Percentiles rank a stretch among this genome's conserved stretches.
Evolutionary conservation across 2,797 vertebrate species (phyloP).

Genomic region (Girardinus metallicus): DNA sequence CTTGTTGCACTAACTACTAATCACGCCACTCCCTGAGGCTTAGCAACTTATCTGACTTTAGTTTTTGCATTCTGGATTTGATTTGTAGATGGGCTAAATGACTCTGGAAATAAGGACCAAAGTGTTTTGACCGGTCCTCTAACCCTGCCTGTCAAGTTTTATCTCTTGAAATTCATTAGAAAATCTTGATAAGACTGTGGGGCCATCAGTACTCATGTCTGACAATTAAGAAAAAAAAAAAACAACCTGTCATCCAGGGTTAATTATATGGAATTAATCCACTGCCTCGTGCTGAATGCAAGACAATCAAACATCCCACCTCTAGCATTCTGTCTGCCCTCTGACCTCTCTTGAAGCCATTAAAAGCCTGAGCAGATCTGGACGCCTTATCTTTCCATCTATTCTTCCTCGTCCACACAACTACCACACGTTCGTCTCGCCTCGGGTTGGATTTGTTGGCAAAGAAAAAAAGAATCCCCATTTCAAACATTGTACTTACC

Average conservation of each 20-base stretch:
- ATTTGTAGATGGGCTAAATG: not conserved
- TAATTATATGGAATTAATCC: not conserved
- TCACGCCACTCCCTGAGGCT: too few species aligned
- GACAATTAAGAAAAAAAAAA: not conserved
- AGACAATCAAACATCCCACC: constrained; percentile 42
- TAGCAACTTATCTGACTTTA: not conserved
- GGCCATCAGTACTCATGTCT: not conserved
- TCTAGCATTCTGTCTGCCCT: constrained; percentile 48
- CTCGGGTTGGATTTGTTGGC: constrained; percentile 1
- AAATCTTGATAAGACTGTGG: not conserved
- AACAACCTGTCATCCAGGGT: not conserved
- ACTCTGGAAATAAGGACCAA: not conserved
- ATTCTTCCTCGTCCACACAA: constrained; percentile 19
- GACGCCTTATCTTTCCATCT: constrained; percentile 46
- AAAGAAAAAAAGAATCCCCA: not conserved
- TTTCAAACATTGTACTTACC: not conserved
- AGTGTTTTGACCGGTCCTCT: not conserved
- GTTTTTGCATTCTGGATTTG: not conserved
- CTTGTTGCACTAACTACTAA: too few species aligned
- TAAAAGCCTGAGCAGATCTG: constrained; percentile 59
- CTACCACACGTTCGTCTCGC: constrained; percentile 11
- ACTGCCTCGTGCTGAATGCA: not conserved
- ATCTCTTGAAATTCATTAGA: not conserved
- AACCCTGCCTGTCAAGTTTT: not conserved
- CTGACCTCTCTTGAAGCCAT: constrained; percentile 64